These are phyloP conservation scores for Platichthys stellatus DNA, from an alignment of 2,113 vertebrate genomes.

Conservation along the genomic window DNA sequence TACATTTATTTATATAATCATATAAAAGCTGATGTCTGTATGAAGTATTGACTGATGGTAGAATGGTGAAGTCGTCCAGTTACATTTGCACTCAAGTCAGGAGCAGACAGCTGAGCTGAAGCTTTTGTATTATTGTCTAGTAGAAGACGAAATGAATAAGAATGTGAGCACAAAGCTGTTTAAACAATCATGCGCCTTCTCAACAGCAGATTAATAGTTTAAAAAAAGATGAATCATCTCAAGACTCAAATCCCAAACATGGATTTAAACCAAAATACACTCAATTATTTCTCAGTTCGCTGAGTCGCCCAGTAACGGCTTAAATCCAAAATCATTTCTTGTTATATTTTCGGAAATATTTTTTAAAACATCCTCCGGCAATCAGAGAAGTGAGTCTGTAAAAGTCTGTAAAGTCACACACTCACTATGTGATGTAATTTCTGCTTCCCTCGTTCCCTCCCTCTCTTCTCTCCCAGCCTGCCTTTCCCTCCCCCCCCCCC, in stretches of 20 bases:
- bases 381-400: not conserved
- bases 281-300: constrained; percentile 17
- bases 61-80: not conserved
- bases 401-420: constrained; percentile 25
- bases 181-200: not conserved
- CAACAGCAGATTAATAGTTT: not conserved
- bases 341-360: not conserved
- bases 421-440: constrained; percentile 46
- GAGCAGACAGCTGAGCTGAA: not conserved
- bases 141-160: not conserved
- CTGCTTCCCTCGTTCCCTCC: not conserved
- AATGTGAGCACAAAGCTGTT: not conserved
- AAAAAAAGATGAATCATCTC: constrained; percentile 32
- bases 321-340: constrained; percentile 1
- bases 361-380: not conserved
- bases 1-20: too few species aligned
- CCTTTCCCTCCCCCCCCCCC: not conserved
- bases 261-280: constrained; percentile 42
- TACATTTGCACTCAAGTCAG: not conserved
- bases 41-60: not conserved
- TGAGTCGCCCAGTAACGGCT: constrained; percentile 6
- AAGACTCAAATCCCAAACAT: constrained; percentile 55
- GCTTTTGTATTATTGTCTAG: not conserved
- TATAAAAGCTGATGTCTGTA: not conserved
- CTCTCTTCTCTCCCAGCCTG: not conserved